A percentile compares a stretch with the other conserved stretches of the same genome.
Evolutionary conservation across 2,113 vertebrate species (phyloP).

Genomic region (Callipepla californica): DNA sequence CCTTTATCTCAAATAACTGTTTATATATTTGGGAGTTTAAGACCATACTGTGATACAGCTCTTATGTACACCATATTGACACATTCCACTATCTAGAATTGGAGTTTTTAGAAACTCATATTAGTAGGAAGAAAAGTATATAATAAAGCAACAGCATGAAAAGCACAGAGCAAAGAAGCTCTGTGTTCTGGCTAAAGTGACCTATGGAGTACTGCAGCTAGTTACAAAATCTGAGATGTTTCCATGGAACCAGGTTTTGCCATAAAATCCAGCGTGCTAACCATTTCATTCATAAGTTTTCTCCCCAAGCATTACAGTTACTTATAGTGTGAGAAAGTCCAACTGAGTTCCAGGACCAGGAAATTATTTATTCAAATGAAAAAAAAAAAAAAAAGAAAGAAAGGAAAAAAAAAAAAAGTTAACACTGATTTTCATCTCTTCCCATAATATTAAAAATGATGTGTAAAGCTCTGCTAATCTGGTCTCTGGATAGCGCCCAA

Average conservation of each 20-base stretch:
- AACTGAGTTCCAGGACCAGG: slow-evolving; percentile 52
- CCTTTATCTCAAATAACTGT: slow-evolving; percentile 46
- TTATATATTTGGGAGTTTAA: background rate
- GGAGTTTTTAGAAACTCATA: background rate
- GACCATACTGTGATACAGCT: background rate
- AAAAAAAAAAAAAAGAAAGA: slow-evolving; percentile 2
- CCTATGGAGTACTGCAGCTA: background rate
- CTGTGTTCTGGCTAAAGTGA: background rate
- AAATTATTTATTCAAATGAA: slow-evolving; percentile 12
- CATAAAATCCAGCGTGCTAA: background rate
- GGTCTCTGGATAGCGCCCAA: slow-evolving; percentile 77
- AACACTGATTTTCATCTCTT: slow-evolving; percentile 71
- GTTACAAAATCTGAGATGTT: background rate
- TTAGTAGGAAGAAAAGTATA: background rate
- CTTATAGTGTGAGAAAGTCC: slow-evolving; percentile 47
- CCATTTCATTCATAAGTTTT: slow-evolving; percentile 60
- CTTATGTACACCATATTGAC: background rate
- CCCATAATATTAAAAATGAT: slow-evolving; percentile 72
- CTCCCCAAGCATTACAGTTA: background rate
- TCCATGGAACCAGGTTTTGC: background rate
- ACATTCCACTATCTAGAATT: background rate
- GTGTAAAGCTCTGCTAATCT: slow-evolving; percentile 82
- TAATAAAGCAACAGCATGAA: background rate
- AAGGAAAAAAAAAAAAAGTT: slow-evolving; percentile 1
- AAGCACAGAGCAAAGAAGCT: background rate